Evolutionary conservation across 2,888 invertebrate species (phyloP).

Genomic region (Oscheius onirici): DNA sequence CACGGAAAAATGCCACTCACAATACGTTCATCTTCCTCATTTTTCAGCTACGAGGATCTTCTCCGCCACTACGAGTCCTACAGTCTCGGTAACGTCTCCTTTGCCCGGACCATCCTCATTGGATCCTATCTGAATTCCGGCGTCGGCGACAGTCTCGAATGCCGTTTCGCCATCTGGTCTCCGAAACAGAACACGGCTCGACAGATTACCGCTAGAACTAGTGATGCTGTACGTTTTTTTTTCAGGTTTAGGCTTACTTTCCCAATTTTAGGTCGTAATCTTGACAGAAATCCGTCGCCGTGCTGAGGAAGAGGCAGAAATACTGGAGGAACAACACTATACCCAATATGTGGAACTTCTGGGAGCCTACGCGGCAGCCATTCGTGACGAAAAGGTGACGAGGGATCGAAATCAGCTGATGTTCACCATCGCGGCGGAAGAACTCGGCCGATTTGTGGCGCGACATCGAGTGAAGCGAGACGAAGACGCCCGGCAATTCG

Average conservation of each 20-base stretch:
- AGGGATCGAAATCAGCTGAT: constrained; percentile 55
- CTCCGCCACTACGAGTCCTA: constrained; percentile 58
- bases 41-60: constrained; percentile 63
- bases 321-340: constrained; percentile 51
- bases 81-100: constrained; percentile 54
- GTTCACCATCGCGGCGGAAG: constrained; percentile 57
- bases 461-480: constrained; percentile 31
- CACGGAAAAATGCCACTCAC: no score
- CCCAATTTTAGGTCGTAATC: constrained; percentile 27
- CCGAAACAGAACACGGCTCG: constrained; percentile 52
- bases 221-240: constrained; percentile 30
- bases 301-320: constrained; percentile 29
- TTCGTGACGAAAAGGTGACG: constrained; percentile 52
- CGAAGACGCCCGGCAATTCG: constrained; percentile 38
- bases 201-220: constrained; percentile 48
- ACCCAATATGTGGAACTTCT: constrained; percentile 53
- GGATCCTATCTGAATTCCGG: constrained; percentile 48
- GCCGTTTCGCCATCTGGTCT: constrained; percentile 55
- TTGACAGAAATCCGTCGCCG: constrained; percentile 41
- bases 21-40: neutral
- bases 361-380: constrained; percentile 53
- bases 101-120: constrained; percentile 44
- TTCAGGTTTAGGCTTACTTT: neutral
- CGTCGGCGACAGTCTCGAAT: constrained; percentile 44
- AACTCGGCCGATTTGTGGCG: constrained; percentile 56